Evolutionary conservation across 2,113 vertebrate species (phyloP).

Genomic region (Podarcis muralis): DNA sequence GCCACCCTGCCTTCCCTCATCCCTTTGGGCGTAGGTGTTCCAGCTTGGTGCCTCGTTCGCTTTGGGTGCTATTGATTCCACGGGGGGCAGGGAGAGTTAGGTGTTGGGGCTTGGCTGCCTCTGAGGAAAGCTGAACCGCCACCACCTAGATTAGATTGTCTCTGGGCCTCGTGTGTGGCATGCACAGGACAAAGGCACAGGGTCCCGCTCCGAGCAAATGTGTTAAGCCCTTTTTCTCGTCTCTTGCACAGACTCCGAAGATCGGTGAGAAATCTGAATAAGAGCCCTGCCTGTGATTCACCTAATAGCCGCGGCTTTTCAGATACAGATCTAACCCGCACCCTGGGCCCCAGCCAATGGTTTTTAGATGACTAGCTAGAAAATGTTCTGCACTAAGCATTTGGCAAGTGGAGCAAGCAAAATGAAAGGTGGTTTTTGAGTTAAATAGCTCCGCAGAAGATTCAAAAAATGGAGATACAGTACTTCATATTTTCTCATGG

Average conservation of each 20-base stretch:
- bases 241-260: background rate
- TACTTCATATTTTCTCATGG: accelerated
- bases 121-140: background rate
- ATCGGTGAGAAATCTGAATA: background rate
- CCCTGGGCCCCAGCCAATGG: background rate
- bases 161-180: background rate
- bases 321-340: background rate
- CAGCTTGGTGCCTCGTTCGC: accelerated
- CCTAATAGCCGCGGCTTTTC: conserved; percentile 6
- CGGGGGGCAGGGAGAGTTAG: background rate
- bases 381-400: background rate
- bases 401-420: background rate
- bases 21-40: background rate
- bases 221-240: background rate
- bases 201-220: background rate
- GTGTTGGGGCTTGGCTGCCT: background rate
- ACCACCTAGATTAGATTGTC: background rate
- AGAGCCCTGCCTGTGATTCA: background rate
- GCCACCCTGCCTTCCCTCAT: background rate
- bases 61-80: background rate
- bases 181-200: background rate
- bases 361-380: background rate
- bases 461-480: background rate
- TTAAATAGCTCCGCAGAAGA: background rate
- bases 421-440: conserved; percentile 10